Conservation (phyloP, 2,113 vertebrate species). For the Polyodon spathula region DNA sequence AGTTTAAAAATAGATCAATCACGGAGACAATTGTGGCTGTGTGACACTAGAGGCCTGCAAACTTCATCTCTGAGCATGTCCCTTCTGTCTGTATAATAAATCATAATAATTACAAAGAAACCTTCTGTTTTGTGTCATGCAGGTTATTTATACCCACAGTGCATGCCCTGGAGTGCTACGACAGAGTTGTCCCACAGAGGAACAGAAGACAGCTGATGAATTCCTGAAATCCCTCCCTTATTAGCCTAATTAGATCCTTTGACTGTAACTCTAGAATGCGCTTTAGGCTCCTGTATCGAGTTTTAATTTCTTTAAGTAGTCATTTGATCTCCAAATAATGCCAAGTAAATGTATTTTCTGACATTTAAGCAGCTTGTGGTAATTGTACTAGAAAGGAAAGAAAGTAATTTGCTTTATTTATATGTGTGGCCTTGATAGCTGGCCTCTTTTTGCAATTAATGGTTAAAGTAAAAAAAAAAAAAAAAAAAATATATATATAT, state of each 20-base stretch:
- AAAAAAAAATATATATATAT: no score
- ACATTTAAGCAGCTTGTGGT: conserved; percentile 30
- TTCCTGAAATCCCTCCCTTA: conserved; percentile 6
- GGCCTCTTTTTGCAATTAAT: conserved; percentile 8
- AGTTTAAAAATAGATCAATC: no score
- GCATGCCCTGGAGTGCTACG: no score
- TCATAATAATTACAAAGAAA: no score
- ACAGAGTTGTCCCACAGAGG: no score
- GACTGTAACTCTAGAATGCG: conserved; percentile 17
- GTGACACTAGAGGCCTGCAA: no score
- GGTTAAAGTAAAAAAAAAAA: conserved; percentile 9
- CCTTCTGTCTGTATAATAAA: no score
- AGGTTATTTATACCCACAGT: no score
- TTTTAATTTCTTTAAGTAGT: conserved; percentile 44
- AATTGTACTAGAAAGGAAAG: conserved; percentile 29
- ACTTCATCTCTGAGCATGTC: no score
- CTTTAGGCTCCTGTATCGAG: conserved; percentile 21
- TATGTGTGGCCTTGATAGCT: conserved; percentile 13
- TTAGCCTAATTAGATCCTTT: conserved; percentile 28
- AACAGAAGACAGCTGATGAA: no score
- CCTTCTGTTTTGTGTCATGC: no score
- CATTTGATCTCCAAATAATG: conserved; percentile 30
- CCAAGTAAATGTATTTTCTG: conserved; percentile 26
- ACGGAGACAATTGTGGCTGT: no score
- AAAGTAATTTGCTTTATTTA: conserved; percentile 29